Percentiles rank a stretch among this genome's conserved stretches.
phyloP scores from a whole-genome alignment of 2,797 vertebrate species.

The Margarornis squamiger region DNA sequence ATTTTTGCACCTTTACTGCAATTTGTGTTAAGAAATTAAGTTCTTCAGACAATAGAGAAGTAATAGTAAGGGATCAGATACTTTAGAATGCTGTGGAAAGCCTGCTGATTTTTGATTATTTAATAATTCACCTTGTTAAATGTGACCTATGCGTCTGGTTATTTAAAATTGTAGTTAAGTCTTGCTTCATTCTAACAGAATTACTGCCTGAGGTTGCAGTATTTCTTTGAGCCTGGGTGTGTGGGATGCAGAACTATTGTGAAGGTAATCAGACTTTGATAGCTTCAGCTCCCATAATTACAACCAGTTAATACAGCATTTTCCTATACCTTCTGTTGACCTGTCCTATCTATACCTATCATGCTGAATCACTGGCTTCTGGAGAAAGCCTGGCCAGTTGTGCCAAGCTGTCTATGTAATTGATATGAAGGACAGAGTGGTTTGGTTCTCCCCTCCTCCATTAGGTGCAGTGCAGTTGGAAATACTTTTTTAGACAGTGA shows the following conservation, averaged over 20 bases:
- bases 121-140: not conserved
- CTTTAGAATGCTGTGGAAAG: not conserved
- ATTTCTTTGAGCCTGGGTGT: not conserved
- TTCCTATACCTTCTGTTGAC: not conserved
- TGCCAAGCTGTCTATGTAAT: not conserved
- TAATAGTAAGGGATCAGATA: not conserved
- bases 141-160: not conserved
- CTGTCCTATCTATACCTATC: not conserved
- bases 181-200: not conserved
- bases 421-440: not conserved
- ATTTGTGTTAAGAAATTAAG: not conserved
- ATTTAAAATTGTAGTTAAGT: not conserved
- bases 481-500: not conserved
- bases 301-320: not conserved
- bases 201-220: not conserved
- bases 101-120: not conserved
- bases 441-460: not conserved
- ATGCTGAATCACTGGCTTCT: slow-evolving; percentile 37
- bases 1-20: not conserved
- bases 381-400: not conserved
- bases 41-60: not conserved
- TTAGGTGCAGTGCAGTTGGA: slow-evolving; percentile 17
- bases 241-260: not conserved
- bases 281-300: not conserved
- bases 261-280: not conserved